Base-by-base conservation (phyloP, 2,888 invertebrate genomes). In the Gibbula magus region DNA sequence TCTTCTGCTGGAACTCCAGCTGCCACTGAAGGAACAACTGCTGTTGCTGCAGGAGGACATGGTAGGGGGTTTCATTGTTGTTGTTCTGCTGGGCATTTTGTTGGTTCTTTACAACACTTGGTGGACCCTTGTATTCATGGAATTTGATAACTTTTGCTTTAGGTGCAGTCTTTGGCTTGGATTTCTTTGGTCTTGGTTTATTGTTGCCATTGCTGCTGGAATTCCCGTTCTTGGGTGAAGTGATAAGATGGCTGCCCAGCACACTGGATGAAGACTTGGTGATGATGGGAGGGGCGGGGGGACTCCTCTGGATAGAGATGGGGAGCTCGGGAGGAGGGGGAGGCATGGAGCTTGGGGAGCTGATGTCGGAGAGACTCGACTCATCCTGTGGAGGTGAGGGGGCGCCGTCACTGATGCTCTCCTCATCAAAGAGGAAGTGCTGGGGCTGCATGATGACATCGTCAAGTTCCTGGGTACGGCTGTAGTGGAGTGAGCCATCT, bases 141-240 rank as follows among this genome's bases (percentile, higher is more conserved):
- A 99, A 99, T 94, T 99, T 99, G 89, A 99, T 98, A 79, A 96
- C 96, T 87, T 96, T 95, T 25, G 96, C 95, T 93, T 97, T 97
- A 0, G 96, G 96, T 2, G 85, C 32, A 95, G 95, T 88, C 93
- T 97, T 97, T 56, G 96, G 95, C 92, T 97, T 97, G 25, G 95
- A 95, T 92, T 96, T 96, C 92, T 96, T 97, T 89, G 86, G 89
- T 79, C 91, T 85, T 51, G 85, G 81, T 81, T 88, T 86, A 56
- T 87, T 86, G 67, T 82, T 86, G 51, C 82, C 81, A 79, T 79
- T 83, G 78, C 74, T 82, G 79, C 77, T 81, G 56, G 70, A 81
- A 73, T 67, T 84, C 78, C 77, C 76, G 52, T 70, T 54, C 29
- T 77, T 80, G 76, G 77, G 77, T 35, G 75, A 66, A 29, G 53